Base-by-base conservation (phyloP, 2,113 vertebrate genomes). In the Callospermophilus lateralis region DNA sequence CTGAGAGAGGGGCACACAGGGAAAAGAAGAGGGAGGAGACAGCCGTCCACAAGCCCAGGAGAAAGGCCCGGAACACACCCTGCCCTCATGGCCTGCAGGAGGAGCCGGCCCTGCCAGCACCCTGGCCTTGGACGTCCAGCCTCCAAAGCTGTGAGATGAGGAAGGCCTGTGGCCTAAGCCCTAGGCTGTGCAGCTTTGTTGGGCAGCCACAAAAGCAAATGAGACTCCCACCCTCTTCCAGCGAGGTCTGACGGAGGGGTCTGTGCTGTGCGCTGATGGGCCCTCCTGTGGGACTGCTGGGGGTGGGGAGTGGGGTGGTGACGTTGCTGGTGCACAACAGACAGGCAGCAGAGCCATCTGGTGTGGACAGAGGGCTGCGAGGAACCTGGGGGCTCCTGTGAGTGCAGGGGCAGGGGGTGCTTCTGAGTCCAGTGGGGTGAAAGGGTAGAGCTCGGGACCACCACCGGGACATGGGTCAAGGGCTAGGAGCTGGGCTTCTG, bases 201-300 rank as follows among this genome's bases (percentile, higher is more conserved):
- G 7, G 6, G 26, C 45, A 24, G 79, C 51, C 61, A 32, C 74
- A 63, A 32, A n/a, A 45, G n/a, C 6, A 2, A 10, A 1, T 0
- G 22, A 30, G 12, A 0, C 22, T n/a, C 51, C 20, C 8, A 22
- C 74, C 0, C 0, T 17, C 42, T 53, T 17, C 22, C 3, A 0
- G 8, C 89, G 32, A 45, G 55, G 2, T 72, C 67, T 48, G 45
- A 26, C 2, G 17, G 5, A 15, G 30, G 81, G 1, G 4, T 28
- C n/a, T 58, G 61, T 7, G 45, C 30, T 68, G 32, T 16, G 24
- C 34, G 34, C 72, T 15, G 3, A 48, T 32, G 26, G 37, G 17
- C 73, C n/a, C 55, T 7, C 1, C 0, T 39, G 2, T 12, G 24
- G n/a, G n/a, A 19, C 32, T 4, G 1, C 34, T 20, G 7, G 4